Conservation (phyloP, 2,797 vertebrate genomes). For the Apodemus agrarius region DNA sequence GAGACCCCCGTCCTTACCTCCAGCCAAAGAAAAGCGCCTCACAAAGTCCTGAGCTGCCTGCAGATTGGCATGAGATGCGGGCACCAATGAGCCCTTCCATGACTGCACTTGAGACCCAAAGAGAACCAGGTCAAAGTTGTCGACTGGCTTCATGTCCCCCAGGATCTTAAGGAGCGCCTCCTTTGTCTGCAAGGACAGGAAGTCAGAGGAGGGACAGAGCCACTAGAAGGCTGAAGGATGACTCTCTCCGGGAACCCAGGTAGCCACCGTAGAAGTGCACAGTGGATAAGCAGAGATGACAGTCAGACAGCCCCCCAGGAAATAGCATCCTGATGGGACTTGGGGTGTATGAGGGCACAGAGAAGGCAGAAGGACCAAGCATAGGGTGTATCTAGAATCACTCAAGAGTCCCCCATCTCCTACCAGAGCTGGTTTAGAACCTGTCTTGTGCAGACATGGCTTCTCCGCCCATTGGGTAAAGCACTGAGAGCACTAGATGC, state of each 20-base stretch:
- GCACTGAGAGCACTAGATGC: neutral
- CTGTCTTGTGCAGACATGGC: neutral
- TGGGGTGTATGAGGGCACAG: neutral
- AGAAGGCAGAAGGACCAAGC: neutral
- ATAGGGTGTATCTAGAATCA: neutral
- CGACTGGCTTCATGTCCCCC: constrained; percentile 86
- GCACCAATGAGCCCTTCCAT: constrained; percentile 87
- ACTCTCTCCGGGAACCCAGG: neutral
- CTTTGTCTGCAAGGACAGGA: constrained; percentile 86
- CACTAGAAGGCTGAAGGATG: neutral
- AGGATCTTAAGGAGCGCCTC: constrained; percentile 89
- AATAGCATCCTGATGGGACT: neutral
- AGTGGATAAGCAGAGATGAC: neutral
- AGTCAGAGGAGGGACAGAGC: neutral
- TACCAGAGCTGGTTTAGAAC: neutral
- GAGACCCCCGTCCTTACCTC: constrained; percentile 79
- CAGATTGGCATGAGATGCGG: constrained; percentile 87
- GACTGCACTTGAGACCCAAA: constrained; percentile 75
- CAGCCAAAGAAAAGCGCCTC: neutral
- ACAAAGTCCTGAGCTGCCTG: constrained; percentile 85
- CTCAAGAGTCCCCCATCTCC: neutral
- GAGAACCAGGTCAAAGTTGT: constrained; percentile 89
- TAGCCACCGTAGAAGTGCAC: neutral
- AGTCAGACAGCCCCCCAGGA: neutral
- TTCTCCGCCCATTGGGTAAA: neutral